Base-by-base conservation (phyloP, 2,113 vertebrate genomes). In the Phylloscopus trochilus region DNA sequence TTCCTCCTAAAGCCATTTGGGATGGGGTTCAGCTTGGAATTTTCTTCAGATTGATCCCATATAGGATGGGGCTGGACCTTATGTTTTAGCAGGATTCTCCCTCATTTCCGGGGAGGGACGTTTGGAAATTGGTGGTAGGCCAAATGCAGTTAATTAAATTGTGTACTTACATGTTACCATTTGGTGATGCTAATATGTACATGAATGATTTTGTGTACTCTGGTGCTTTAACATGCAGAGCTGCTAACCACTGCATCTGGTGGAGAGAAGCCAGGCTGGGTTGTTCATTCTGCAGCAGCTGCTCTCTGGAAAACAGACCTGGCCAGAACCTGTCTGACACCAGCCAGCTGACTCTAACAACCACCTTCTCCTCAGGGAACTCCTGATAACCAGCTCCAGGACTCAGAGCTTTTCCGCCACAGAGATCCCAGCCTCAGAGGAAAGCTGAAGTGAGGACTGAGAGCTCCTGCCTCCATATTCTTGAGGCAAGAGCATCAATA, bases 381-480 rank as follows among this genome's bases (percentile, higher is more conserved):
- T 27, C 53, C 22, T 3, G 0, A 30, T n/a, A 64, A 43, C 37
- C 1, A 0, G 22, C 58, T 63, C 33, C 0, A 3, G 60, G 39
- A 46, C 23, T 56, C 23, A 8, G 53, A 72, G 16, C 4, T 2
- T 10, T 37, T 41, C 82, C 63, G n/a, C 62, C 69, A 22, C 41
- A 52, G 33, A 47, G 28, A 47, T 52, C 27, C 70, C 23, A 15
- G 44, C 63, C 35, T 24, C 33, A 56, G 21, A 35, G n/a, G 10
- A 63, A 51, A 55, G 13, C 37, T 52, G 1, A 53, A 76, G 5
- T 15, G 23, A 28, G 24, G 35, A 70, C 24, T 33, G 35, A 68
- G 77, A 63, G 24, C 56, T 87, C 37, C 60, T 39, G 39, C 31
- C 44, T 75, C 39, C 23, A 3, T 35, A 17, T n/a, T 58, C 15